phyloP scores from a whole-genome alignment of 2,113 vertebrate species.

The Columba livia region DNA sequence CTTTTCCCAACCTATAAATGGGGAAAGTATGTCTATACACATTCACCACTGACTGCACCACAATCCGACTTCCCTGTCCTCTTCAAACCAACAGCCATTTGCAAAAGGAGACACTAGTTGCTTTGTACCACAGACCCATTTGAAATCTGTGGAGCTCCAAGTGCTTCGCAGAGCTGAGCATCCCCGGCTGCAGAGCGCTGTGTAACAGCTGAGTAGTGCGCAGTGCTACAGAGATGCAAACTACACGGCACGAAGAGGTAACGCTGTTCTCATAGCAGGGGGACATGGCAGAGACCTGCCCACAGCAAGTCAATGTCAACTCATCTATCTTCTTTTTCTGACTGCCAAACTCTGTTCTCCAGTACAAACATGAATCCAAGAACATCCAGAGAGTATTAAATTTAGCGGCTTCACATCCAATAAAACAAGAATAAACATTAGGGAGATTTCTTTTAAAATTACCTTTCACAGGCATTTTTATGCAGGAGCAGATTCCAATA shows the following conservation, averaged over 20 bases:
- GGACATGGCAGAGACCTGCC: neutral
- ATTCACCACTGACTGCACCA: neutral
- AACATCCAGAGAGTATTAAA: neutral
- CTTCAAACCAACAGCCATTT: neutral
- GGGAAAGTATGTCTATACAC: rapidly evolving
- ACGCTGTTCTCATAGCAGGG: neutral
- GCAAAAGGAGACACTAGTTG: rapidly evolving
- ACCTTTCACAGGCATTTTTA: neutral
- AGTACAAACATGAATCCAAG: neutral
- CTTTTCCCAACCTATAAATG: rapidly evolving
- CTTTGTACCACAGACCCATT: rapidly evolving
- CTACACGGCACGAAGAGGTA: rapidly evolving
- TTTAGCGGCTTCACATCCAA: neutral
- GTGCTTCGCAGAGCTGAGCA: neutral
- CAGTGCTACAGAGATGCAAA: neutral
- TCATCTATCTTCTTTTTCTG: too few relatives aligned
- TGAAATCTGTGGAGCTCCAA: neutral
- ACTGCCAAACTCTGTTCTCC: neutral
- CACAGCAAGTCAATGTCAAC: neutral
- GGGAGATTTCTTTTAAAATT: neutral
- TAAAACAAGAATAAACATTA: constrained; percentile 9
- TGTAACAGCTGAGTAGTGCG: rapidly evolving
- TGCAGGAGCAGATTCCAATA: neutral
- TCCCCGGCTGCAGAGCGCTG: rapidly evolving
- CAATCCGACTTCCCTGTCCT: neutral